Percentiles rank a stretch among this genome's conserved stretches.
These are phyloP conservation scores for Melanogrammus aeglefinus DNA, from an alignment of 2,797 vertebrate species.

Conservation along the genomic window DNA sequence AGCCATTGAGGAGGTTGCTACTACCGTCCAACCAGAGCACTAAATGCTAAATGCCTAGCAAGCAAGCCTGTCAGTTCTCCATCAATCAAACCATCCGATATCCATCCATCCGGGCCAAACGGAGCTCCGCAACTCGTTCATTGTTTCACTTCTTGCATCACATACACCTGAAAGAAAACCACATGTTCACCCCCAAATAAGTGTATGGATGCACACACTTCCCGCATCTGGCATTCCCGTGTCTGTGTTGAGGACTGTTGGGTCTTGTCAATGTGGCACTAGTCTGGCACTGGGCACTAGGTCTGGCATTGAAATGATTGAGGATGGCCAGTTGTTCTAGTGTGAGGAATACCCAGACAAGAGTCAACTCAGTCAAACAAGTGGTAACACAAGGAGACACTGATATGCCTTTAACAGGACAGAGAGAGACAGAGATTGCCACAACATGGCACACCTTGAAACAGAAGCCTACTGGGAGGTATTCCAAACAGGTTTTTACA, in stretches of 20 bases:
- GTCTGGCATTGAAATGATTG: slow-evolving; percentile 51
- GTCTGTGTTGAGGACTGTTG: background rate
- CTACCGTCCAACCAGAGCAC: background rate
- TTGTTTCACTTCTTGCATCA: slow-evolving; percentile 7
- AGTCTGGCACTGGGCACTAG: slow-evolving; percentile 30
- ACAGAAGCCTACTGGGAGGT: slow-evolving; percentile 49
- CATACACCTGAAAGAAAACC: slow-evolving; percentile 26
- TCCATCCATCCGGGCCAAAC: background rate
- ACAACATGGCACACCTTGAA: slow-evolving; percentile 57
- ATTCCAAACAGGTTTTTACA: background rate
- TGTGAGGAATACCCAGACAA: slow-evolving; percentile 47
- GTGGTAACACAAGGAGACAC: background rate
- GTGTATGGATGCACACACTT: background rate
- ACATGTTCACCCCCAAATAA: slow-evolving; percentile 28
- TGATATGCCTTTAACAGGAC: background rate
- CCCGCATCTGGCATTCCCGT: background rate
- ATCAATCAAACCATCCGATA: background rate
- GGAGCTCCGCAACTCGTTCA: slow-evolving; percentile 8
- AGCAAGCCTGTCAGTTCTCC: background rate
- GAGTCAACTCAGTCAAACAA: background rate
- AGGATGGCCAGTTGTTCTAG: slow-evolving; percentile 48
- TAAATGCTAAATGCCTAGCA: background rate
- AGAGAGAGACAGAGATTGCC: slow-evolving; percentile 1
- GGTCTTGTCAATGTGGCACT: slow-evolving; percentile 43
- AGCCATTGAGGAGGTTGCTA: background rate